phyloP scores from a whole-genome alignment of 2,888 invertebrate genomes.

The Lapara coniferarum region DNA sequence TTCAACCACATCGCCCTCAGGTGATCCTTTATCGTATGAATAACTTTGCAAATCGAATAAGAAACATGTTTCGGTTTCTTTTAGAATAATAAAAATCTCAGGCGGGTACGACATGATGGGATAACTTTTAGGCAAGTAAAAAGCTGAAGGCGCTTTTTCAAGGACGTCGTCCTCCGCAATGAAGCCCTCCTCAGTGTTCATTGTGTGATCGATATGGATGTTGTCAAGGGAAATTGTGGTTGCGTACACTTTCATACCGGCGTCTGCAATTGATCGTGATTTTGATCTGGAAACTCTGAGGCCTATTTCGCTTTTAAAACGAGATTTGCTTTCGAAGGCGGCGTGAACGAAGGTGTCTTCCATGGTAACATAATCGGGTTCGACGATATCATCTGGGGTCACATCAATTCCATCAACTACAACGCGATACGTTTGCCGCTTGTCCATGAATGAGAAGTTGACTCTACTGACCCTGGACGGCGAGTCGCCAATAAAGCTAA shows the following conservation, averaged over 20 bases:
- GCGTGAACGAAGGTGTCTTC: slow-evolving; percentile 64
- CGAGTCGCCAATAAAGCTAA: slow-evolving; percentile 42
- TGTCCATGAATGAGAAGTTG: slow-evolving; percentile 58
- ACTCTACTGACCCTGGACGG: slow-evolving; percentile 44
- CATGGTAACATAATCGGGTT: slow-evolving; percentile 59
- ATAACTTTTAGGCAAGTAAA: slow-evolving; percentile 62
- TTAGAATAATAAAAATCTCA: slow-evolving; percentile 85
- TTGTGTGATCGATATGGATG: slow-evolving; percentile 78
- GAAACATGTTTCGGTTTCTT: slow-evolving; percentile 86
- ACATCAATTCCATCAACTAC: slow-evolving; percentile 54
- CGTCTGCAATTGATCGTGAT: slow-evolving; percentile 48
- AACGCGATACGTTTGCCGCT: slow-evolving; percentile 55
- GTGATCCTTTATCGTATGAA: slow-evolving; percentile 84
- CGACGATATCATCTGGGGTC: slow-evolving; percentile 67
- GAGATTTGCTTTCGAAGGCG: slow-evolving; percentile 60
- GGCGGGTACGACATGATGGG: slow-evolving; percentile 75
- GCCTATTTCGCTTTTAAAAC: slow-evolving; percentile 53
- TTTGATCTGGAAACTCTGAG: slow-evolving; percentile 50
- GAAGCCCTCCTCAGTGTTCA: slow-evolving; percentile 68
- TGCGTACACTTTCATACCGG: slow-evolving; percentile 70
- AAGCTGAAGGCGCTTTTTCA: slow-evolving; percentile 71
- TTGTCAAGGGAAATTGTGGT: slow-evolving; percentile 80
- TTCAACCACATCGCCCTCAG: slow-evolving; percentile 83
- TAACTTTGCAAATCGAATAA: slow-evolving; percentile 86
- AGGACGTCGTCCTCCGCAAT: slow-evolving; percentile 51